Evolutionary conservation across 2,797 vertebrate genomes (phyloP).

Genomic region (Notamacropus eugenii): DNA sequence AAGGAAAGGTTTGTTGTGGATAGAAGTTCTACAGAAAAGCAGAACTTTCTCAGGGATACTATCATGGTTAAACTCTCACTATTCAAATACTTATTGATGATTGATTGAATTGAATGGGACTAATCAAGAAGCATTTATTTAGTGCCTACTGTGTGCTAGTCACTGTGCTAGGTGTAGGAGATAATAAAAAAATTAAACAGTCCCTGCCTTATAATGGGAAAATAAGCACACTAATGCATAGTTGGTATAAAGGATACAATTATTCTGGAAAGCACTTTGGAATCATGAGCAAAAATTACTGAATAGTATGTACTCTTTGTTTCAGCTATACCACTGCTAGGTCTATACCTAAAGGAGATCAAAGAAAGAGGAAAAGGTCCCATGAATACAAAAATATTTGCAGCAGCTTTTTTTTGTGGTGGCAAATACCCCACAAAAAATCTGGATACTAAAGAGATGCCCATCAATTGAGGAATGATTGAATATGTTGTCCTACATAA

Average conservation of each 20-base stretch:
- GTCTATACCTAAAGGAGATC: not conserved
- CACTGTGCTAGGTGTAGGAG: not conserved
- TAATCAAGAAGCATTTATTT: not conserved
- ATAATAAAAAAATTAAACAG: not conserved
- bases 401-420: not conserved
- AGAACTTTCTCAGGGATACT: not conserved
- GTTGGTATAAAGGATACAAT: not conserved
- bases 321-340: not conserved
- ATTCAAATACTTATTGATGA: not conserved
- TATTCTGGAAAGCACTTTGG: not conserved
- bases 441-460: not conserved
- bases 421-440: not conserved
- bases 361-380: not conserved
- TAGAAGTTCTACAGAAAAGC: not conserved
- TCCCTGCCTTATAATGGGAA: not conserved
- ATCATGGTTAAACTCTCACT: constrained; percentile 25
- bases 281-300: not conserved
- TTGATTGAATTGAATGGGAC: not conserved
- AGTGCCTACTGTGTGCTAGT: not conserved
- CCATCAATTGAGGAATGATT: not conserved
- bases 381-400: not conserved
- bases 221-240: not conserved
- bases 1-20: constrained; percentile 15
- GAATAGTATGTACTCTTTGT: not conserved
- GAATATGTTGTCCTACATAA: not conserved